Base-by-base conservation (phyloP, 1,140 invertebrate species). In the Apis mellifera region DNA sequence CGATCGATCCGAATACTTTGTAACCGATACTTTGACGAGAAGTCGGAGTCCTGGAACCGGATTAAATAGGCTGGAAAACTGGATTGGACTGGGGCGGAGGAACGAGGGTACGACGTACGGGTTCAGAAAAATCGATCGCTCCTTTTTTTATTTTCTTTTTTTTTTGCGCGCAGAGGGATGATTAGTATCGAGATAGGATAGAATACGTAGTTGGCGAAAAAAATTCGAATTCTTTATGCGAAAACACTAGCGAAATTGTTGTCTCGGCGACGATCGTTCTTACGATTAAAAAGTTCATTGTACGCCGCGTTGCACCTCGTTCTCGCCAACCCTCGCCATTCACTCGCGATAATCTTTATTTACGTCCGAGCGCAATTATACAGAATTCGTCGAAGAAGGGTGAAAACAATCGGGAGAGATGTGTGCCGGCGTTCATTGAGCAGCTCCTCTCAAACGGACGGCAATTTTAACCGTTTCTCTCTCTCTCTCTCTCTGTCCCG, bases 21-120 rank as follows among this genome's bases (percentile, higher is more conserved):
- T 71, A 76, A 72, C 62, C 72, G 72, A 80, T 81, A 76, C 48
- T 81, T 74, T 66, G 48, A 55, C 50, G 50, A 19, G 52, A 21
- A 52, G 60, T 19, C 50, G 11, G 9, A 9, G 13, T 23, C 17
- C 71, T 62, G 77, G 65, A 75, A 59, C 65, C 23, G 26, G 21
- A 57, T 57, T 70, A 52, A 57, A 42, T 26, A n/a, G 55, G 55
- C 9, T 26, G 48, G 64, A 62, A 77, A 86, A 81, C 83, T 72
- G 60, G 64, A 68, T 52, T 23, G 66, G 60, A 19, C 26, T 42
- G 32, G 32, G n/a, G 48, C 42, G 68, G 48, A 50, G 42, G 5
- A 23, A 50, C 23, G 48, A 19, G 1, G 26, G 26, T 26, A n/a
- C n/a, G 48, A 8, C 12, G 15, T n/a, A 3, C 12, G 7, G 62